Evolutionary conservation across 2,888 invertebrate species (phyloP).

Genomic region (Ennomos quercinarius): DNA sequence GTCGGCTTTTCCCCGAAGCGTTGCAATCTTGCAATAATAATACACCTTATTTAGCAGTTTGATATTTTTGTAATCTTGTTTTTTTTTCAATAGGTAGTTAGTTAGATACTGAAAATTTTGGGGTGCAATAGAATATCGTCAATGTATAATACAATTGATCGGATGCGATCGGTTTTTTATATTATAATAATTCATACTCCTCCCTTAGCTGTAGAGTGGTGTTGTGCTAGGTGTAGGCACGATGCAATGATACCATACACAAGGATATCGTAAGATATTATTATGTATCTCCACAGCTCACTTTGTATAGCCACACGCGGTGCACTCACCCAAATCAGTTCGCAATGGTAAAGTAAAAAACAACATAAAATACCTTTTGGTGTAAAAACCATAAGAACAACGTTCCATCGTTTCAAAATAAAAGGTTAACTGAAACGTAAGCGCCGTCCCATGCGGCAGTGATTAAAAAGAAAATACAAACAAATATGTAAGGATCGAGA

Average conservation of each 20-base stretch:
- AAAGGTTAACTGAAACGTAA: constrained; percentile 84
- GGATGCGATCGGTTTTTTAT: not conserved
- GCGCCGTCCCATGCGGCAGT: constrained; percentile 83
- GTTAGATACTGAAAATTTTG: no score
- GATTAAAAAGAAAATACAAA: constrained; percentile 79
- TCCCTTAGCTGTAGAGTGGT: constrained; percentile 25
- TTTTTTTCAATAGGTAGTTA: no score
- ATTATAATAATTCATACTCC: not conserved
- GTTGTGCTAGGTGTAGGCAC: not conserved
- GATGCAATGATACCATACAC: constrained; percentile 7
- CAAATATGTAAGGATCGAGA: constrained; percentile 81
- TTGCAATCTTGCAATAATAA: constrained; percentile 80
- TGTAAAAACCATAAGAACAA: constrained; percentile 92
- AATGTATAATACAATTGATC: no score
- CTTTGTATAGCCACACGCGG: constrained; percentile 71
- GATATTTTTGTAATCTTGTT: no score
- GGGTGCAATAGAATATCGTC: no score
- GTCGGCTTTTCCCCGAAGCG: constrained; percentile 75
- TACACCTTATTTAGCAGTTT: constrained; percentile 45
- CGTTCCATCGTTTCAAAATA: constrained; percentile 90
- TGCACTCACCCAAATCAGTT: constrained; percentile 73
- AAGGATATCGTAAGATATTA: not conserved
- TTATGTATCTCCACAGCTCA: constrained; percentile 40
- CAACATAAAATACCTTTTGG: constrained; percentile 91
- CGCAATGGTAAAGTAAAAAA: constrained; percentile 82